Percentiles rank a stretch among this genome's conserved stretches.
Evolutionary conservation across 1,140 invertebrate genomes (phyloP).

Genomic region (Dreissena rostriformis): DNA sequence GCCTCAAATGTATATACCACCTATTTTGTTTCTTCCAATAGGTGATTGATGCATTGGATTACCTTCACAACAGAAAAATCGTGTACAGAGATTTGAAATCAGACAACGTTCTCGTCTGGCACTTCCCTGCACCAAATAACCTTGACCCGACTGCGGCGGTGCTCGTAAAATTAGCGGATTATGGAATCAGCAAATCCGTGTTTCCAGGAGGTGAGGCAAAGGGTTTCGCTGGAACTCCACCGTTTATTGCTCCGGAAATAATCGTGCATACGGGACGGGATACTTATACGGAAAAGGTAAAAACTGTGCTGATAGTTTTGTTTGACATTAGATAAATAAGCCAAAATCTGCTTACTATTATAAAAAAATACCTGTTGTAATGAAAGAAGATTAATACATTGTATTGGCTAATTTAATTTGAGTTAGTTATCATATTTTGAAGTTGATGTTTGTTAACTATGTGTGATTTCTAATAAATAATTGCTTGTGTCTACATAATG

Average conservation of each 20-base stretch:
- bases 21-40: slow-evolving; percentile 71
- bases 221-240: slow-evolving; percentile 93
- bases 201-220: slow-evolving; percentile 86
- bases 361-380: no score
- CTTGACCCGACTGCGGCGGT: slow-evolving; percentile 83
- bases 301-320: not conserved
- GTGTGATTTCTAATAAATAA: not conserved
- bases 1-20: no score
- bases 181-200: slow-evolving; percentile 93
- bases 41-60: slow-evolving; percentile 96
- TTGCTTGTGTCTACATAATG: not conserved
- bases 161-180: slow-evolving; percentile 97
- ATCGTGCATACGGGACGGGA: slow-evolving; percentile 99
- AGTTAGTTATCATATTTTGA: no score
- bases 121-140: slow-evolving; percentile 87
- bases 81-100: slow-evolving; percentile 98
- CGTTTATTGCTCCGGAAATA: slow-evolving; percentile 99
- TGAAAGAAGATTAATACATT: no score
- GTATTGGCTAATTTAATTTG: no score
- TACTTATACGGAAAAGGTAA: slow-evolving; percentile 98
- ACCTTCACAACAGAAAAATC: slow-evolving; percentile 96
- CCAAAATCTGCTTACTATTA: not conserved
- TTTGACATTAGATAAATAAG: not conserved
- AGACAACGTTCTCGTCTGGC: slow-evolving; percentile 99
- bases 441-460: not conserved